These are phyloP conservation scores for Gymnarchus niloticus DNA, from an alignment of 2,113 vertebrate species.

Conservation along the genomic window DNA sequence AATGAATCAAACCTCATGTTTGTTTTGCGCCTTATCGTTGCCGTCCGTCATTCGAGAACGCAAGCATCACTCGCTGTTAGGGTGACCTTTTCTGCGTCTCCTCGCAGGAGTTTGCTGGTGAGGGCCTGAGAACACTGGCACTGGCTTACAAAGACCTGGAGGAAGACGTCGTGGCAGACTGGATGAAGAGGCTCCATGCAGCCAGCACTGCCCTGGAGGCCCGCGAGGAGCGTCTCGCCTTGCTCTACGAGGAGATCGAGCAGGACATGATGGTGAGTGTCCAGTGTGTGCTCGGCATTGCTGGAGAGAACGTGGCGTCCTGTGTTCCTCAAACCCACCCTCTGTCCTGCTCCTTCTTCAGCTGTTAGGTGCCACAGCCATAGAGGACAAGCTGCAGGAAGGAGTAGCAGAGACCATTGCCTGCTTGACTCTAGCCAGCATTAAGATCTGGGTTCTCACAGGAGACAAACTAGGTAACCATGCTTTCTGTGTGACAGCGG, in stretches of 20 bases:
- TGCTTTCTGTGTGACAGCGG: neutral
- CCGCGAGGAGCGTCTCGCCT: conserved; percentile 52
- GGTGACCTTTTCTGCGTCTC: conserved; percentile 16
- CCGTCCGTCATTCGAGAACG: neutral
- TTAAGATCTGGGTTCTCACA: conserved; percentile 82
- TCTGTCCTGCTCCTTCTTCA: conserved; percentile 37
- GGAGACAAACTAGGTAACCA: conserved; percentile 77
- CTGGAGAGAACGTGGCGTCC: neutral
- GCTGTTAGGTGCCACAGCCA: conserved; percentile 77
- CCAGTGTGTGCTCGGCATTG: neutral
- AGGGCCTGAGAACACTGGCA: conserved; percentile 65
- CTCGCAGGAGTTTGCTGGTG: conserved; percentile 68
- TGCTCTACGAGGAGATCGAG: conserved; percentile 66
- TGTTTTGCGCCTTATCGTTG: neutral
- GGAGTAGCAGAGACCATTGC: conserved; percentile 72
- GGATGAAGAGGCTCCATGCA: conserved; percentile 59
- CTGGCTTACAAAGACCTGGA: conserved; percentile 67
- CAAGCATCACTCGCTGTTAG: neutral
- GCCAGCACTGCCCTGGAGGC: conserved; percentile 47
- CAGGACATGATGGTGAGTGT: conserved; percentile 61
- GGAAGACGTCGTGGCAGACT: conserved; percentile 61
- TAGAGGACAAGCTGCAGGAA: conserved; percentile 82
- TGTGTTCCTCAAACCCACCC: neutral
- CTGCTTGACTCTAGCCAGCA: conserved; percentile 68
- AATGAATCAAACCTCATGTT: neutral